Base-by-base conservation (phyloP, 2,113 vertebrate species). In the Poicephalus gulielmi region DNA sequence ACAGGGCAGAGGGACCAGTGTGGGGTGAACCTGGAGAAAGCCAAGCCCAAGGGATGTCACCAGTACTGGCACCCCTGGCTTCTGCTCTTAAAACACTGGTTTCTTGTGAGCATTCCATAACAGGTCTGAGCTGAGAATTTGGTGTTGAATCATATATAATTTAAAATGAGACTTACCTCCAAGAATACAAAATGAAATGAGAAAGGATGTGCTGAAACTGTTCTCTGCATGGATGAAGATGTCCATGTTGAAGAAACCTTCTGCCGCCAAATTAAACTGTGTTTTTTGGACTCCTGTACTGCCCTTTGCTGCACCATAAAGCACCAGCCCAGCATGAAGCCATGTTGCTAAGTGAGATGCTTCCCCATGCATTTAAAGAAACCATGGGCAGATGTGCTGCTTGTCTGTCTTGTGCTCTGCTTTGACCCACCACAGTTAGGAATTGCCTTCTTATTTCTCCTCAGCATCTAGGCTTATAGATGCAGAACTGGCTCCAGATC, bases 101-200 rank as follows among this genome's bases (percentile, higher is more conserved):
- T 7, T 25, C 75, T 25, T 75, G 33, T 27, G 60, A n/a, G 17
- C 41, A 28, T 8, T 9, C 37, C 46, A 6, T 10, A 50, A 25
- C 43, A n/a, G 31, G 62, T 27, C 57, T 46, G 50, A 10, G 52
- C 25, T 28, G 46, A 47, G 41, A 31, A 6, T 8, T 41, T 46
- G 52, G 31, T 27, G 39, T 20, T 47, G 8, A 19, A 20, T 12
- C 64, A 19, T 39, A 39, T 39, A 39, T 39, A 39, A 39, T 41
- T 63, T 14, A 18, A 19, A 0, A 4, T 13, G 53, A 39, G 53
- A 17, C 55, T n/a, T 23, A n/a, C 17, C 46, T 91, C 67, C 41
- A 12, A 3, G 15, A 8, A 2, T 5, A 3, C 0, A 2, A 53
- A 67, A 49, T 9, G 43, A 25, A 39, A 10, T 0, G 6, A 49